A percentile compares a stretch with the other conserved stretches of the same genome.
Conservation (phyloP, 2,113 vertebrate species). For the Hydropotes inermis region DNA sequence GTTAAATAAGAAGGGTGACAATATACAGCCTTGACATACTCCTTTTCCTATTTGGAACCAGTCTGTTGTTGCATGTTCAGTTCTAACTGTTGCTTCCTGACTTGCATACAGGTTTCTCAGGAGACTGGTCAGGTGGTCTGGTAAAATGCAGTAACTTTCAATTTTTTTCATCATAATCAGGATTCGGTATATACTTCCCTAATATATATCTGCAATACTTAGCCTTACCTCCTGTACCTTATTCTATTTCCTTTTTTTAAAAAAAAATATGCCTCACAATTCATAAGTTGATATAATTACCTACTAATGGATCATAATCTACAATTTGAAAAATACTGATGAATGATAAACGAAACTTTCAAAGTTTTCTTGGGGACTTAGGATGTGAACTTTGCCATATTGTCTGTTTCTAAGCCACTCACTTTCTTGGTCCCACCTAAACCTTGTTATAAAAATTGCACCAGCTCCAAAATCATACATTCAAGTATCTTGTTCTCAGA, state of each 20-base stretch:
- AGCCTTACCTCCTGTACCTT: background rate
- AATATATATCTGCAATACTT: background rate
- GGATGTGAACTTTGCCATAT: background rate
- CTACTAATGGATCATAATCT: background rate
- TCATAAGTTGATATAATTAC: slow-evolving; percentile 17
- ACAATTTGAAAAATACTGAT: slow-evolving; percentile 21
- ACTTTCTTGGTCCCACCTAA: background rate
- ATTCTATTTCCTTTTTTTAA: background rate
- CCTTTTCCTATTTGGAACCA: too few species aligned
- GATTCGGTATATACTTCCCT: background rate
- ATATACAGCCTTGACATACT: too few species aligned
- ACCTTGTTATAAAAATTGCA: background rate
- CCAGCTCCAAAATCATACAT: background rate
- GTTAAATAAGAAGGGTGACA: too few species aligned
- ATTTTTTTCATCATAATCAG: background rate
- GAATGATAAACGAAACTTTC: background rate
- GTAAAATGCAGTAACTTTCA: background rate
- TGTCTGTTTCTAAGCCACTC: slow-evolving; percentile 14
- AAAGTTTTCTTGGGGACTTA: background rate
- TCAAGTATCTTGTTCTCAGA: background rate
- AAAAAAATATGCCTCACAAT: background rate
- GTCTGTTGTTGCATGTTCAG: too few species aligned
- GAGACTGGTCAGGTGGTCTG: too few species aligned
- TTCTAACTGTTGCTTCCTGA: too few species aligned
- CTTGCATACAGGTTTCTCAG: too few species aligned